Percentiles rank a stretch among this genome's conserved stretches.
Evolutionary conservation across 2,797 vertebrate genomes (phyloP).

Genomic region (Dicrostonyx torquatus): DNA sequence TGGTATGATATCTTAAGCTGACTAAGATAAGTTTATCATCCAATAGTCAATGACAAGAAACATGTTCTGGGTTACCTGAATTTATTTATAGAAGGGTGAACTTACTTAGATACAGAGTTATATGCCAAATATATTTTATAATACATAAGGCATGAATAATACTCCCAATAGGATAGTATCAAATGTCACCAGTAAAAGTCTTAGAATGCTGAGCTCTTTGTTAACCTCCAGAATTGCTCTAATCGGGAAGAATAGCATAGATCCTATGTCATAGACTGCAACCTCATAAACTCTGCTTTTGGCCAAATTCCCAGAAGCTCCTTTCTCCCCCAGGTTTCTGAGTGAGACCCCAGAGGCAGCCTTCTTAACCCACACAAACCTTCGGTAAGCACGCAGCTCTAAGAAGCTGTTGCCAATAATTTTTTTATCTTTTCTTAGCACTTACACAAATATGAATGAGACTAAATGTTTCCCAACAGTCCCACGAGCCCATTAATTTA

Average conservation of each 20-base stretch:
- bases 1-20: background rate
- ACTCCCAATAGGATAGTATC: background rate
- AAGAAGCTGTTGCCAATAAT: slow-evolving; percentile 35
- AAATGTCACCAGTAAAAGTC: background rate
- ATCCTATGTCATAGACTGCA: slow-evolving; percentile 8
- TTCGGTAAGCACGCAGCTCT: slow-evolving; percentile 1
- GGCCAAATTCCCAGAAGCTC: slow-evolving; percentile 2
- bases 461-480: background rate
- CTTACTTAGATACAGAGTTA: background rate
- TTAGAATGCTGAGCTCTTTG: slow-evolving; percentile 49
- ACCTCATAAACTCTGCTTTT: slow-evolving; percentile 38
- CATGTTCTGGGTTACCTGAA: background rate
- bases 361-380: slow-evolving; percentile 18
- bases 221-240: slow-evolving; percentile 38
- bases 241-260: slow-evolving; percentile 53
- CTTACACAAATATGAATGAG: slow-evolving; percentile 30
- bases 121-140: slow-evolving; percentile 63
- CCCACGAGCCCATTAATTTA: slow-evolving; percentile 34
- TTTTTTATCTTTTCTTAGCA: slow-evolving; percentile 53
- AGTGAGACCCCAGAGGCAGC: slow-evolving; percentile 57
- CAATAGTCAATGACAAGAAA: slow-evolving; percentile 16
- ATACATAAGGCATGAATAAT: slow-evolving; percentile 50
- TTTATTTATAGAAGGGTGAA: slow-evolving; percentile 40
- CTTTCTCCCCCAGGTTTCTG: background rate
- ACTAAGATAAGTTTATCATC: slow-evolving; percentile 8